Conservation (phyloP, 2,113 vertebrate species). For the Anoura caudifer region DNA sequence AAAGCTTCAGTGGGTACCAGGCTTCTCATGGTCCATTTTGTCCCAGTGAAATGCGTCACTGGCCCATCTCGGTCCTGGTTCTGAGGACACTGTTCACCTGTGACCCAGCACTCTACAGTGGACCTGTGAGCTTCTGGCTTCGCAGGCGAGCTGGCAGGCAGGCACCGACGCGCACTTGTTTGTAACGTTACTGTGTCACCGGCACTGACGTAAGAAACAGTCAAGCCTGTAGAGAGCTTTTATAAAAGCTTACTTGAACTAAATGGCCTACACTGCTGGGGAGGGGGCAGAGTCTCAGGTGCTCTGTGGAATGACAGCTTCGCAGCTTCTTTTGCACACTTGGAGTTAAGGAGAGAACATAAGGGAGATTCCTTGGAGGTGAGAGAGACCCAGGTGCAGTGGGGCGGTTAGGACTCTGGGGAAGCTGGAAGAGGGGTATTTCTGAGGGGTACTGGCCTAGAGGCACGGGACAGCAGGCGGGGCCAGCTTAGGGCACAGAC, state of each 20-base stretch:
- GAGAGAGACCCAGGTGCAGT: background rate
- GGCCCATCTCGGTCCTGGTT: too few species aligned
- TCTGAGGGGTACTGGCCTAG: background rate
- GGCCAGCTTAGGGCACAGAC: background rate
- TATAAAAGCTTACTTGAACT: background rate
- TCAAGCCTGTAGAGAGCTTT: background rate
- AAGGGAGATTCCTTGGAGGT: background rate
- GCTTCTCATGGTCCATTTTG: background rate
- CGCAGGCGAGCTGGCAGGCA: background rate
- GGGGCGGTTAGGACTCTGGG: background rate
- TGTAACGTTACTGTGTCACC: background rate
- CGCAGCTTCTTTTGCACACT: rapidly evolving
- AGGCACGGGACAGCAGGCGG: background rate
- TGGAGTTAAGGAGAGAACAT: background rate
- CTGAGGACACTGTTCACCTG: background rate
- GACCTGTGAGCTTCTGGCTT: background rate
- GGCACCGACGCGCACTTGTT: rapidly evolving
- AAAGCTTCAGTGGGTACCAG: background rate
- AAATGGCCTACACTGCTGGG: background rate
- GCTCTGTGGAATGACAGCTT: background rate
- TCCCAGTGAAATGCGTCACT: background rate
- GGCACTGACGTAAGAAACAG: too few species aligned
- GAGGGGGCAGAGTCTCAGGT: background rate
- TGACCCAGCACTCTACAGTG: rapidly evolving
- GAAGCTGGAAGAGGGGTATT: background rate